Evolutionary conservation across 2,113 vertebrate genomes (phyloP).

Genomic region (Varanus salvator): DNA sequence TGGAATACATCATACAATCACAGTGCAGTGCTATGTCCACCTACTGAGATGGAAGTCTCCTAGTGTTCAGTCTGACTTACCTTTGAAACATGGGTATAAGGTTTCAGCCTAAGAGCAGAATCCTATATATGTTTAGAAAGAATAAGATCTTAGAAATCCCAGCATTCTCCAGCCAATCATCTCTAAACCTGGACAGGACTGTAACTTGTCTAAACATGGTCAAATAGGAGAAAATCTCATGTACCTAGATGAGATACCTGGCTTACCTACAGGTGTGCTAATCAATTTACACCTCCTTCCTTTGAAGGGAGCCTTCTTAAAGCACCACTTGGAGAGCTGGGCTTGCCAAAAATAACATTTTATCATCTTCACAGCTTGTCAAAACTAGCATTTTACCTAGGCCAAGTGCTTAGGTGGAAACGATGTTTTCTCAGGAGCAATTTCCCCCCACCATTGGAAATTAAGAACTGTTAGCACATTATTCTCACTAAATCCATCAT

Average conservation of each 20-base stretch:
- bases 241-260: slow-evolving; percentile 71
- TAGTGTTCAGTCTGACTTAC: not conserved
- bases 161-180: too few species aligned
- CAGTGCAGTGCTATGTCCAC: not conserved
- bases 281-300: slow-evolving; percentile 75
- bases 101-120: not conserved
- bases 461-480: slow-evolving; percentile 64
- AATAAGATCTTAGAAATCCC: too few species aligned
- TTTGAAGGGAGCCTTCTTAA: slow-evolving; percentile 60
- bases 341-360: slow-evolving; percentile 78
- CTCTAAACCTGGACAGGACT: not conserved
- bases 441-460: slow-evolving; percentile 56
- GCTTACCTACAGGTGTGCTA: slow-evolving; percentile 69
- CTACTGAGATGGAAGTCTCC: too few species aligned
- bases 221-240: not conserved
- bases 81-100: not conserved
- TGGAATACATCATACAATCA: not conserved
- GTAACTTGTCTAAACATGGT: not conserved
- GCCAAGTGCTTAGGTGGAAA: slow-evolving; percentile 64
- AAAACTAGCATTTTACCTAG: slow-evolving; percentile 68
- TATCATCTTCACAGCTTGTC: slow-evolving; percentile 74
- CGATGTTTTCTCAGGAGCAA: slow-evolving; percentile 69
- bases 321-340: slow-evolving; percentile 45
- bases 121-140: not conserved
- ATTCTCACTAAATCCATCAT: slow-evolving; percentile 61